These are phyloP conservation scores for Turnix velox DNA, from an alignment of 2,113 vertebrate species.

Conservation along the genomic window DNA sequence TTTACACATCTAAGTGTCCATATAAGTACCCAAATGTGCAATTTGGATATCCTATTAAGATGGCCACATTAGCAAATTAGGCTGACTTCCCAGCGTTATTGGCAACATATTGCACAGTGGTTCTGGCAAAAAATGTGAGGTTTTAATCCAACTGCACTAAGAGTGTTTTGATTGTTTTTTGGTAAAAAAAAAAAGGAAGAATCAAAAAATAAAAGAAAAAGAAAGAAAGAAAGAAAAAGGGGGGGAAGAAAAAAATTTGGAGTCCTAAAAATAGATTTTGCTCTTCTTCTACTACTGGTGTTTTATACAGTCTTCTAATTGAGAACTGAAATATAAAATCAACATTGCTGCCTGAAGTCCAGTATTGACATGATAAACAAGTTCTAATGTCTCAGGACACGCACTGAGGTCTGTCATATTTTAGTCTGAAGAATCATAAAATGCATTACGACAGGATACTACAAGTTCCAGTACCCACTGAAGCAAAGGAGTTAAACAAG, in stretches of 20 bases:
- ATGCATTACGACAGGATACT: neutral
- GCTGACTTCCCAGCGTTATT: conserved; percentile 29
- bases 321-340: neutral
- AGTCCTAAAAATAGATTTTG: neutral
- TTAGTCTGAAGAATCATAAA: conserved; percentile 21
- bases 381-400: neutral
- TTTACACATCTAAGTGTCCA: conserved; percentile 13
- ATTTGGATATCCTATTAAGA: neutral
- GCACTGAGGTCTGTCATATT: neutral
- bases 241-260: neutral
- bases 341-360: neutral
- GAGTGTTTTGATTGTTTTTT: neutral
- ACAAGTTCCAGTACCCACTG: neutral
- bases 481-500: conserved; percentile 66
- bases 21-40: conserved; percentile 11
- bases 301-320: neutral
- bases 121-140: neutral
- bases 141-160: neutral
- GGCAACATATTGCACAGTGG: neutral
- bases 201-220: neutral
- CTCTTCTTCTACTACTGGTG: neutral
- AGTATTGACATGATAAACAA: neutral
- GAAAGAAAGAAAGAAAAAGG: too few relatives aligned
- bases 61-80: conserved; percentile 3
- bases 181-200: neutral